Base-by-base conservation (phyloP, 2,113 vertebrate genomes). In the Corydoras maculifer region DNA sequence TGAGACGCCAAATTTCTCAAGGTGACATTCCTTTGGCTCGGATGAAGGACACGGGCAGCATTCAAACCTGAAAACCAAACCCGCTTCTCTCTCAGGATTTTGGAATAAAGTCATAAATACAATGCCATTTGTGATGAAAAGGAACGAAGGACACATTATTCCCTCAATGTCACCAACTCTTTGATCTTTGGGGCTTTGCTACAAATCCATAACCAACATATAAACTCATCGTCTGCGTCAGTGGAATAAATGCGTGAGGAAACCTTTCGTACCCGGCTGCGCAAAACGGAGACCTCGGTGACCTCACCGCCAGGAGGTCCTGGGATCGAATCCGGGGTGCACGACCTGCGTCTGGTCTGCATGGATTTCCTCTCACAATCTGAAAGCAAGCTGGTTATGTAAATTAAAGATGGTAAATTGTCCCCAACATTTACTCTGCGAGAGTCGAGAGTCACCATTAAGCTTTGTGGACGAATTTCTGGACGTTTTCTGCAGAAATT, bases 231-330 rank as follows among this genome's bases (percentile, higher is more conserved):
- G 78, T 81, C 75, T 76, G 83, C 83, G 80, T 75, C 78, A 62
- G 69, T 84, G 76, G 63, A 81, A 77, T 83, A 82, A 88, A 43
- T 43, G 35, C 35, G 7, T 77, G 84, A 81, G 85, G 81, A 57
- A 57, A 83, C 87, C 85, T 87, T 85, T 82, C 82, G 78, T 63
- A 77, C 79, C 4, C 35, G 35, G 35, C 35, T 43, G 35, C 35
- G 35, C 7, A 43, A 43, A 25, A 43, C 35, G 35, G 35, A 8
- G 35, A 43, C 4, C 35, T 8, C 7, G 35, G 35, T 43, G 4
- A 43, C 35, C 35, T 43, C 35, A 43, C 35, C 4, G 35, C 35
- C 35, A 8, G 35, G 7, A 43, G 35, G 35, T 43, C 35, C 35
- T 43, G 35, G 4, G 35, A 43, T 43, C 35, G 35, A 43, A 43